A percentile compares a stretch with the other conserved stretches of the same genome.
These are phyloP conservation scores for Metalampra italica DNA, from an alignment of 2,888 invertebrate genomes.

Conservation along the genomic window DNA sequence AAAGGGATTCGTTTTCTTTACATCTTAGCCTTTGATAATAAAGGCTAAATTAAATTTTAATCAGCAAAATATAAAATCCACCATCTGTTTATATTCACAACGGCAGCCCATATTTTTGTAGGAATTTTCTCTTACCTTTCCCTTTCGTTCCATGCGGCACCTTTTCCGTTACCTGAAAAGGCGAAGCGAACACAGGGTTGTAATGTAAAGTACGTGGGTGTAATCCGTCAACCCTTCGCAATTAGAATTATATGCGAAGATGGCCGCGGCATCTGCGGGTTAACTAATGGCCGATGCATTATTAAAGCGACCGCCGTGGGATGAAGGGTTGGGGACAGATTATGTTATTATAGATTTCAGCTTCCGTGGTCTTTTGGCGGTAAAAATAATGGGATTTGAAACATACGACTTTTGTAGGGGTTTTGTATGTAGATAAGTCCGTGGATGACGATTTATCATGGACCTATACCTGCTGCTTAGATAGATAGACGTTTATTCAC, in stretches of 20 bases:
- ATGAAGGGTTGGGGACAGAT: conserved; percentile 69
- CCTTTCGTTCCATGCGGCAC: no score
- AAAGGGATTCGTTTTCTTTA: background rate
- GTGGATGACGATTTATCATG: no score
- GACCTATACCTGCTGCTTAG: no score
- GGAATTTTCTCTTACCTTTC: background rate
- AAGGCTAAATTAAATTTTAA: no score
- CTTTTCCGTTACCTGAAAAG: conserved; percentile 4
- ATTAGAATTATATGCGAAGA: conserved; percentile 68
- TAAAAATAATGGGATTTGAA: conserved; percentile 10
- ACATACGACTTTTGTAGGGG: background rate
- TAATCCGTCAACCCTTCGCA: conserved; percentile 55
- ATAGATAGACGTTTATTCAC: no score
- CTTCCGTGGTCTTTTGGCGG: conserved; percentile 18
- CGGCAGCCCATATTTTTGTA: background rate
- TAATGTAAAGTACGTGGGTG: conserved; percentile 43
- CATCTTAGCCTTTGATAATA: conserved; percentile 1
- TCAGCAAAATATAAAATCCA: no score
- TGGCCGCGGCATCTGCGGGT: conserved; percentile 64
- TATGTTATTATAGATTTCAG: conserved; percentile 59
- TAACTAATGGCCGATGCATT: conserved; percentile 76
- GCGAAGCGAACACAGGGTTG: conserved; percentile 40
- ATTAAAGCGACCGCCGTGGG: conserved; percentile 50
- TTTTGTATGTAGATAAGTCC: no score
- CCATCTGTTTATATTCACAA: no score